Conservation (phyloP, 1,140 invertebrate species). For the Tetramorium alpestre region DNA sequence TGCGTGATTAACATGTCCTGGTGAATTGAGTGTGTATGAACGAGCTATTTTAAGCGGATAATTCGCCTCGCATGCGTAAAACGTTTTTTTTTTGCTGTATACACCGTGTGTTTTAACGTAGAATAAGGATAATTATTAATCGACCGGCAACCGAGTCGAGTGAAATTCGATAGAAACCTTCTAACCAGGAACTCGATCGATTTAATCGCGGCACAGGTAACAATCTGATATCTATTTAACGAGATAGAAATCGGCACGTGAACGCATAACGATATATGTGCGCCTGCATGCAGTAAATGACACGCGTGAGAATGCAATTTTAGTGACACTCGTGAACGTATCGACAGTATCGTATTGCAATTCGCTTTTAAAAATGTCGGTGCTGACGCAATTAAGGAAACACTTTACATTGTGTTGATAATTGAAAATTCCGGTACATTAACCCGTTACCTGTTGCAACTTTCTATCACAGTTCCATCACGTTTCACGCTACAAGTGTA, state of each 20-base stretch:
- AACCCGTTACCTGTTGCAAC: background rate
- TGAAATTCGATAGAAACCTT: conserved; percentile 55
- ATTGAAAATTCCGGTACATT: background rate
- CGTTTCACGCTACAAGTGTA: background rate
- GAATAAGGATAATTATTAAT: conserved; percentile 42
- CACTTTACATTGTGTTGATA: conserved; percentile 27
- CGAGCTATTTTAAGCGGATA: conserved; percentile 15
- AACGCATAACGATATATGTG: background rate
- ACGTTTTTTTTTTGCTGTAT: conserved; percentile 17
- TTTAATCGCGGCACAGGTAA: conserved; percentile 16
- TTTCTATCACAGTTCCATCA: conserved; percentile 18
- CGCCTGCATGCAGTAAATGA: background rate
- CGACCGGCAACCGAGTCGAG: background rate
- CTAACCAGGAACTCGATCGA: conserved; percentile 9
- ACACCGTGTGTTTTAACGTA: background rate
- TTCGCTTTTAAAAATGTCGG: conserved; percentile 4
- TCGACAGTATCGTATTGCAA: conserved; percentile 17
- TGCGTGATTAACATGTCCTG: conserved; percentile 27
- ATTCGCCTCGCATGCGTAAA: conserved; percentile 19
- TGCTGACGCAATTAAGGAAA: conserved; percentile 17
- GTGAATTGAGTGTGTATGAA: conserved; percentile 11
- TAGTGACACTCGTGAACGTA: background rate
- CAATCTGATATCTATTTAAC: conserved; percentile 31
- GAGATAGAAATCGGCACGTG: conserved; percentile 41
- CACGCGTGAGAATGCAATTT: conserved; percentile 49